Evolutionary conservation across 1,140 invertebrate species (phyloP).

Genomic region (Hylaeus anthracinus): DNA sequence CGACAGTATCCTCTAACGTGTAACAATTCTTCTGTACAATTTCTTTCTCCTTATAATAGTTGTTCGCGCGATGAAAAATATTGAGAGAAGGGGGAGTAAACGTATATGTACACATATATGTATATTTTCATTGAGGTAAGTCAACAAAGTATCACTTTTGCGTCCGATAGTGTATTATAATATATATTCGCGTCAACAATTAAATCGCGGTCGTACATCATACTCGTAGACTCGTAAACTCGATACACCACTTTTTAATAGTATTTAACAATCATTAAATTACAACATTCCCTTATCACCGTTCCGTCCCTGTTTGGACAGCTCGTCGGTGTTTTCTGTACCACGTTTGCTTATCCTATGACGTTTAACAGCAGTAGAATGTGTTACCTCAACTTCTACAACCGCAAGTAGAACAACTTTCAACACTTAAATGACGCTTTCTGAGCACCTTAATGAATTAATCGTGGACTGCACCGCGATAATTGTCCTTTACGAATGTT

Average conservation of each 20-base stretch:
- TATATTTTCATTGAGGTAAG: conserved; percentile 36
- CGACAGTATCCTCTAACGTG: not conserved
- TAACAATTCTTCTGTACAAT: not conserved
- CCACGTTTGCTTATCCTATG: not conserved
- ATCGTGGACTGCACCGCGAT: no score
- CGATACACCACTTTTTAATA: not conserved
- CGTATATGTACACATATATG: conserved; percentile 1
- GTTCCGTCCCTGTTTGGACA: not conserved
- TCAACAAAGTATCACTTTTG: conserved; percentile 28
- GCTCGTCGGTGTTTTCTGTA: no score
- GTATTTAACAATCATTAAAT: conserved; percentile 26
- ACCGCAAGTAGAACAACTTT: conserved; percentile 1
- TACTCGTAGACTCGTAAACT: not conserved
- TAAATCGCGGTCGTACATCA: conserved; percentile 2
- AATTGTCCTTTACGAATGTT: not conserved
- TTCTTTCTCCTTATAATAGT: not conserved
- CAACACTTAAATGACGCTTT: not conserved
- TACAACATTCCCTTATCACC: conserved; percentile 3
- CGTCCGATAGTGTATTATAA: conserved; percentile 4
- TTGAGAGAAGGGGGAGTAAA: not conserved
- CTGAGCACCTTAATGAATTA: not conserved
- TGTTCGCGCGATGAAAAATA: conserved; percentile 2
- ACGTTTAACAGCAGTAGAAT: conserved; percentile 7
- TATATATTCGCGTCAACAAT: conserved; percentile 33
- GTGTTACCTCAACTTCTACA: not conserved